Base-by-base conservation (phyloP, 2,113 vertebrate species). In the Rhinolophus sinicus region DNA sequence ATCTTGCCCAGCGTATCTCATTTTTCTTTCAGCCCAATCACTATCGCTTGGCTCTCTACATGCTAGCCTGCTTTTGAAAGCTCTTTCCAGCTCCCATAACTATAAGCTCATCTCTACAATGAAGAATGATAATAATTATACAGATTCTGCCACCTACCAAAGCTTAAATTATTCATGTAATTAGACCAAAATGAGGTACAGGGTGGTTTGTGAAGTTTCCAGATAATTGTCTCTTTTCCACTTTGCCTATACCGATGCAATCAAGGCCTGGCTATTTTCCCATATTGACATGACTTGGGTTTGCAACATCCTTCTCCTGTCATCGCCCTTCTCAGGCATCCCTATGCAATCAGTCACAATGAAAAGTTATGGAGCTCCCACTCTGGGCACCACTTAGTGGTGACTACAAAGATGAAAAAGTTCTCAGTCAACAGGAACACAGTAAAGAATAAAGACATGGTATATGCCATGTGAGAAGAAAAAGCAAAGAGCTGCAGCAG, bases 121-220 rank as follows among this genome's bases (percentile, higher is more conserved):
- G 76, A 96, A 80, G 58, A 95, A 87, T 87, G 65, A 58, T 88
- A 91, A 93, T 69, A 95, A 76, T 77, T 56, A 75, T 54, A 90
- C 40, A 96, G 73, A 78, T 94, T 87, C 81, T 90, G 96, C 91
- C 52, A 56, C 28, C 83, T 60, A 28, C 77, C 56, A 88, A 89
- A 76, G 82, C 62, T 93, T 84, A 93, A 95, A 88, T 86, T 93
- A 86, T 64, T 88, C 60, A n/a, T 28, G 30, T 33, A 83, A 85
- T 93, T 78, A 95, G 77, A 85, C 60, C 65, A 86, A 64, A 91
- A 78, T 35, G 64, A 52, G 13, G 22, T 9, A 67, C 24, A 96
- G 58, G 35, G 21, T 75, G 24, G 21, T 69, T 87, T 93, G 58
- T 83, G 58, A 94, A 54, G 67, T 78, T 90, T 86, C 54, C 58